Conservation (phyloP, 2,888 invertebrate genomes). For the Sturmia bella region DNA sequence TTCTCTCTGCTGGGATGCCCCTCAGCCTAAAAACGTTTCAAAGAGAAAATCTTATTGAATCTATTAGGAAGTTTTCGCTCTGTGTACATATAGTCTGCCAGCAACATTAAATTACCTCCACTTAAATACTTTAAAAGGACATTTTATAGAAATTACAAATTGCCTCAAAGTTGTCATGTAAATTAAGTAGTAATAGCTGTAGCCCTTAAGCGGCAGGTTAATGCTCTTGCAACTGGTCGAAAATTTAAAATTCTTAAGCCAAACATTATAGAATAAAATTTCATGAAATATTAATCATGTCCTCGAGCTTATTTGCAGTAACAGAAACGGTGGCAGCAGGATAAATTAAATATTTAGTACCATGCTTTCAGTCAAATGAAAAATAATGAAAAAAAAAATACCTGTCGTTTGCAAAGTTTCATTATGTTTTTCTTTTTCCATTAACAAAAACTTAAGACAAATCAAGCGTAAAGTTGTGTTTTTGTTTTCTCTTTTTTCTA, state of each 20-base stretch:
- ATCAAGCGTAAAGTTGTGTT: constrained; percentile 41
- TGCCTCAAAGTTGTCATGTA: constrained; percentile 49
- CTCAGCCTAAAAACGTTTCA: too few relatives aligned
- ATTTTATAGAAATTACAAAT: not conserved
- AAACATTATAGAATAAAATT: constrained; percentile 55
- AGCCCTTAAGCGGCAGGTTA: constrained; percentile 23
- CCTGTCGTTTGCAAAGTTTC: constrained; percentile 39
- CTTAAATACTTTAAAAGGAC: constrained; percentile 1
- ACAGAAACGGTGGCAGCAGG: not conserved
- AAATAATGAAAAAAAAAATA: constrained; percentile 28
- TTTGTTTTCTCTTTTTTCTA: not conserved
- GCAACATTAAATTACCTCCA: not conserved
- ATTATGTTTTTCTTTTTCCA: constrained; percentile 8
- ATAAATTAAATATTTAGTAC: constrained; percentile 15
- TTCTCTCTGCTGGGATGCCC: too few relatives aligned
- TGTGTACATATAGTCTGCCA: constrained; percentile 19
- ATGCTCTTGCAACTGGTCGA: constrained; percentile 30
- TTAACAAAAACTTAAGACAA: constrained; percentile 39
- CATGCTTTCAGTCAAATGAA: constrained; percentile 34
- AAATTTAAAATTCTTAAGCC: constrained; percentile 19
- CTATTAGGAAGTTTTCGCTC: too few relatives aligned
- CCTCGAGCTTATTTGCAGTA: constrained; percentile 75
- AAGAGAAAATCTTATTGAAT: too few relatives aligned
- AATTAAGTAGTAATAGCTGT: constrained; percentile 64
- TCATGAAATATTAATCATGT: constrained; percentile 81